These are phyloP conservation scores for Leptinotarsa haldemani DNA, from an alignment of 2,888 invertebrate species.

Conservation along the genomic window DNA sequence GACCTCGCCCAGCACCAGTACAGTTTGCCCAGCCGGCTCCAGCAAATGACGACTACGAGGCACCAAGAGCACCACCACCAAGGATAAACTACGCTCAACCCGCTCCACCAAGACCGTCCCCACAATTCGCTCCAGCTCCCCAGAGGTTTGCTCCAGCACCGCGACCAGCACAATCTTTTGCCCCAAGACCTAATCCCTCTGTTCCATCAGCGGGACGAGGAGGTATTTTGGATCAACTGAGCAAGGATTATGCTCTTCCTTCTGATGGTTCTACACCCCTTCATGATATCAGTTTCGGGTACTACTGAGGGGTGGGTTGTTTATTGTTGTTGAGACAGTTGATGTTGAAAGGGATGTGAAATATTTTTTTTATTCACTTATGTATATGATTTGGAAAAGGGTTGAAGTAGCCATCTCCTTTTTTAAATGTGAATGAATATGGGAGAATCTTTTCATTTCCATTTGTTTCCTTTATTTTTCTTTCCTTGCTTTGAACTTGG, in stretches of 20 bases:
- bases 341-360: neutral
- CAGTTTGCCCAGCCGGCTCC: slow-evolving; percentile 60
- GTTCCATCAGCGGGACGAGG: slow-evolving; percentile 54
- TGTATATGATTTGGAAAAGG: too few species aligned
- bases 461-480: too few species aligned
- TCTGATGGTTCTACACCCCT: slow-evolving; percentile 76
- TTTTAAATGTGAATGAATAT: too few species aligned
- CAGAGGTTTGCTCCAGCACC: slow-evolving; percentile 53
- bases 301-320: slow-evolving; percentile 69
- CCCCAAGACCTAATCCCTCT: slow-evolving; percentile 43
- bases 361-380: neutral
- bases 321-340: slow-evolving; percentile 19
- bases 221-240: slow-evolving; percentile 79
- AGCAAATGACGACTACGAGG: slow-evolving; percentile 56
- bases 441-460: too few species aligned
- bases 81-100: slow-evolving; percentile 57
- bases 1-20: slow-evolving; percentile 50
- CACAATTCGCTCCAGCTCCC: slow-evolving; percentile 56
- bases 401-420: too few species aligned
- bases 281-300: slow-evolving; percentile 87
- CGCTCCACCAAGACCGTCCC: slow-evolving; percentile 52
- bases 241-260: slow-evolving; percentile 84
- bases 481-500: too few species aligned
- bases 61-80: slow-evolving; percentile 51
- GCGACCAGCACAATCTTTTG: slow-evolving; percentile 50